Conservation (phyloP, 2,888 invertebrate species). For the Tolmerus cingulatus region DNA sequence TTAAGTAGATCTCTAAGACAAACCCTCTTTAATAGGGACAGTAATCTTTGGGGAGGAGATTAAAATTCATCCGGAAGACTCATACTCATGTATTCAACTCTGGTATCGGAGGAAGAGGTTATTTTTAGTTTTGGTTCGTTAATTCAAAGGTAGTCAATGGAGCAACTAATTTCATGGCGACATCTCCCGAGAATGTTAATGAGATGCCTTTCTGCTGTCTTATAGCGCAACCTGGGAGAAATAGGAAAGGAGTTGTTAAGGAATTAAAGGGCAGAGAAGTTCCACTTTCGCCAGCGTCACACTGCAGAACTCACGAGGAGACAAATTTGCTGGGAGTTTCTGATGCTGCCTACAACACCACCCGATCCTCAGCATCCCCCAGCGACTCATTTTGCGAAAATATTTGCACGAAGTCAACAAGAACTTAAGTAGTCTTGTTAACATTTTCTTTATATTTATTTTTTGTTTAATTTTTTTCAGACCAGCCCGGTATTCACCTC, state of each 20-base stretch:
- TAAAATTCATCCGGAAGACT: not conserved
- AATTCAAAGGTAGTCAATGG: conserved; percentile 5
- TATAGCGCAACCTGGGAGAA: not conserved
- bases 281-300: not conserved
- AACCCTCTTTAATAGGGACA: not conserved
- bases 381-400: not conserved
- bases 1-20: not conserved
- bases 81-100: not conserved
- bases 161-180: not conserved
- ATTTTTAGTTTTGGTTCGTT: conserved; percentile 16
- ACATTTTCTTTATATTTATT: not conserved
- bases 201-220: not conserved
- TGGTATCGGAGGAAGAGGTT: not conserved
- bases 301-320: not conserved
- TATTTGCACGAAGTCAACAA: not conserved
- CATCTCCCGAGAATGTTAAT: not conserved
- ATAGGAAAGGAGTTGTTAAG: not conserved
- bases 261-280: not conserved
- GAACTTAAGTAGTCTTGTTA: not conserved
- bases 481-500: not conserved
- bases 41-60: not conserved
- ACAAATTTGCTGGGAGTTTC: not conserved
- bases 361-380: not conserved
- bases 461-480: not conserved
- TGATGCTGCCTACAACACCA: not conserved